Evolutionary conservation across 1,140 invertebrate genomes (phyloP), one percentile per base, ranked within the genome.

Genomic region (Halictus rubicundus): DNA sequence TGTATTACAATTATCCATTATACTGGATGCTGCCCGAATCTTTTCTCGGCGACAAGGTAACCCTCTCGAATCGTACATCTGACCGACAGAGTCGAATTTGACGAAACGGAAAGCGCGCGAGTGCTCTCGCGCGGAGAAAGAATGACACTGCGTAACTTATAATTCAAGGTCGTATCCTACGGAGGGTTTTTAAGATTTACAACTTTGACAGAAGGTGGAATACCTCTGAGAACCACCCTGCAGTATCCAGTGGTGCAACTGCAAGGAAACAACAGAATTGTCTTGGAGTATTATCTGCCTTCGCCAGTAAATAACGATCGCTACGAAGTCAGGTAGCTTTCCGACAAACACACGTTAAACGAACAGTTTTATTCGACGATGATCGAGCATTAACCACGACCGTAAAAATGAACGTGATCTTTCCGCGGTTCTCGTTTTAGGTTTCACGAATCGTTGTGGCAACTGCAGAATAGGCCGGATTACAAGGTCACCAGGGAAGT

Each of bases 131-230:
- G 42, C 42, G 42, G 42, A 54, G 2, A 54, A 69, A 21, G 14
- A 66, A 63, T 72, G 19, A 63, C 25, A 54, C 46, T 27, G 59
- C 23, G 37, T 25, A 32, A 61, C 46, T 77, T 16, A 7, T 66
- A 21, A 60, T 80, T 84, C 32, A 76, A 97, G 93, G 96, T 98
- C 1, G 93, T 96, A 52, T 99, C 98, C 0, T 99, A 99, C 90
- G 98, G 98, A 81, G 98, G 98, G 9, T 96, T 95, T 81, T 92
- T 99, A 4, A 94, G 96, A 74, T 99, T 99, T 90, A 94, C 95
- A 19, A 95, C 97, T 0, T 93, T 95, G 54, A 96, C 96, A 39
- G 95, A 95, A 65, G 96, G 95, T 14, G 94, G 94, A 69, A 92
- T 88, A 68, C 86, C 91, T 23, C 90, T 95, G 42, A 94, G 95